Evolutionary conservation across 1,140 invertebrate genomes (phyloP).

Genomic region (Lineus longissimus): DNA sequence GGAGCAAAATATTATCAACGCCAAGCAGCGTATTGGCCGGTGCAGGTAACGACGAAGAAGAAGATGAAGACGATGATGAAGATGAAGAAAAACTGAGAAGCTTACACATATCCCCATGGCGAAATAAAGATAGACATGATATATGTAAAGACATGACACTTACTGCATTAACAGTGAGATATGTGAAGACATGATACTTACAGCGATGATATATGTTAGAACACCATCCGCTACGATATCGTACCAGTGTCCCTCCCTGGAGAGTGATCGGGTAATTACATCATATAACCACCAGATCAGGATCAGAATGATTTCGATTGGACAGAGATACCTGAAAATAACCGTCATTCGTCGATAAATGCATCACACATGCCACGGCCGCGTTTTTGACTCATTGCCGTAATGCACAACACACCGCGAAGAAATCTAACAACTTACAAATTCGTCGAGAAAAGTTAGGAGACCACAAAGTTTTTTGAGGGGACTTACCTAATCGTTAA

Average conservation of each 20-base stretch:
- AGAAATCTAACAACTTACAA: neutral
- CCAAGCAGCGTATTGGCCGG: neutral
- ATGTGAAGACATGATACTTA: too few relatives aligned
- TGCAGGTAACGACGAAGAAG: neutral
- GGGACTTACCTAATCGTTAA: conserved; percentile 33
- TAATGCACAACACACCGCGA: too few relatives aligned
- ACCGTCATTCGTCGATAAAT: neutral
- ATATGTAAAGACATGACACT: too few relatives aligned
- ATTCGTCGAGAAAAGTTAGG: neutral
- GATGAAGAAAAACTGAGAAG: neutral
- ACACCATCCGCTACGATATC: too few relatives aligned
- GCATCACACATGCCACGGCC: neutral
- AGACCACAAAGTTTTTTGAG: neutral
- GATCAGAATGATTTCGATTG: neutral
- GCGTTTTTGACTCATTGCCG: too few relatives aligned
- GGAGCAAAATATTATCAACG: neutral
- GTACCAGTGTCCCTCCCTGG: too few relatives aligned
- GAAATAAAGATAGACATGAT: too few relatives aligned
- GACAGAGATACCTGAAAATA: conserved; percentile 5
- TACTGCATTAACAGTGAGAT: too few relatives aligned
- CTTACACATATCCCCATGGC: too few relatives aligned
- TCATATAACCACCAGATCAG: neutral
- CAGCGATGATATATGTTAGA: too few relatives aligned
- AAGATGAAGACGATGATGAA: neutral
- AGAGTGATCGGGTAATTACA: too few relatives aligned